Base-by-base conservation (phyloP, 2,113 vertebrate species). In the Orycteropus afer region DNA sequence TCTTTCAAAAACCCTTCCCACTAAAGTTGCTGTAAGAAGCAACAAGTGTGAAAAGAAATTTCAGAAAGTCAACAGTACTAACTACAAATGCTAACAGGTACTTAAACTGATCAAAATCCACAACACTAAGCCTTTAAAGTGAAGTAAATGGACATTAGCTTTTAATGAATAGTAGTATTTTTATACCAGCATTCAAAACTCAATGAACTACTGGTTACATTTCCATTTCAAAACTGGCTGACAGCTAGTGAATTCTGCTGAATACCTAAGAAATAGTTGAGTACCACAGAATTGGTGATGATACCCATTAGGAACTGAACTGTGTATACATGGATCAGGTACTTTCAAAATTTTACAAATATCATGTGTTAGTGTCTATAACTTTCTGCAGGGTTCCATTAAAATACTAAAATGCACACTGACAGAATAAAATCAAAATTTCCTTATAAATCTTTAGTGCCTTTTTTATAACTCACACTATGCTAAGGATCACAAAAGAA, bases 141-240 rank as follows among this genome's bases (percentile, higher is more conserved):
- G 59, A 95, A 79, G 74, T 90, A 63, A 85, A 85, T 22, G 20
- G 7, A 96, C 57, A 65, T 34, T 57, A 82, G 40, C 55, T 89
- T 79, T 83, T 63, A 71, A 93, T 42, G 45, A 90, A 86, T 2
- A 40, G 27, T n/a, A n/a, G 14, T 57, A 84, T 57, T 14, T 86
- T 84, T 51, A 45, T 0, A 59, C n/a, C 51, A 71, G 63, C 37
- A 81, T 81, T 85, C 57, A 96, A 69, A 84, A 49, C 37, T 91
- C 65, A 78, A 87, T 32, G 12, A 71, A 47, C 71, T 45, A 80
- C 20, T 59, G 51, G 42, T 32, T 65, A 69, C 29, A 80, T 87
- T 84, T 88, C 55, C 47, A 51, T 51, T 92, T 79, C 55, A 89
- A 74, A 94, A 85, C 0, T 80, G 45, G 77, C 7, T 37, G 32